A percentile compares a stretch with the other conserved stretches of the same genome.
These are phyloP conservation scores for Ectobius pallidus DNA, from an alignment of 2,888 invertebrate species.

Conservation along the genomic window DNA sequence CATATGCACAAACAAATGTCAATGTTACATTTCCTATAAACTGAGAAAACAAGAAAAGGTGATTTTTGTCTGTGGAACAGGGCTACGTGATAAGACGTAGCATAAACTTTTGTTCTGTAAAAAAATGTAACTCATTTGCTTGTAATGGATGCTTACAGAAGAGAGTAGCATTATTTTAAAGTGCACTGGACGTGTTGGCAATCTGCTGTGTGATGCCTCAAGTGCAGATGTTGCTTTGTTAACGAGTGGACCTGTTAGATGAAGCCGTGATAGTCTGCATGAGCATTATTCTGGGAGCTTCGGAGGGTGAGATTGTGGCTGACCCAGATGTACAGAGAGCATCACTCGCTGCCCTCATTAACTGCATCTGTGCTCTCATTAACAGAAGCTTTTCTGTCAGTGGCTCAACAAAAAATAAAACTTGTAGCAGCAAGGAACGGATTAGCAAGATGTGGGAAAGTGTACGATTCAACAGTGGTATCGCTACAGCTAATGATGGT, in stretches of 20 bases:
- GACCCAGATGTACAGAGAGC: conserved; percentile 93
- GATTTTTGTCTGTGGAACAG: too few relatives aligned
- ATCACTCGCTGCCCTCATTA: conserved; percentile 87
- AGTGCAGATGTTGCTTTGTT: conserved; percentile 72
- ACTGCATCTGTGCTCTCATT: conserved; percentile 92
- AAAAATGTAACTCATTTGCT: too few relatives aligned
- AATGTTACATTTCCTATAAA: too few relatives aligned
- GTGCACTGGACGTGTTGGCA: conserved; percentile 85
- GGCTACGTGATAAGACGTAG: too few relatives aligned
- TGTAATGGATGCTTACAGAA: too few relatives aligned
- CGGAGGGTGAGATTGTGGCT: conserved; percentile 88
- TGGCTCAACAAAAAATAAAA: conserved; percentile 36
- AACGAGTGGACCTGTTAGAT: conserved; percentile 78
- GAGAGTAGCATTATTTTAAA: too few relatives aligned
- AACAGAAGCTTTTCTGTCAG: conserved; percentile 65
- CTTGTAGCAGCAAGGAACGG: conserved; percentile 75
- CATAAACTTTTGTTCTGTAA: too few relatives aligned
- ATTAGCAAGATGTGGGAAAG: conserved; percentile 94
- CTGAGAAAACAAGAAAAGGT: too few relatives aligned
- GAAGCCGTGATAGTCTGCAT: conserved; percentile 77
- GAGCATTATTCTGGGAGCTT: conserved; percentile 82
- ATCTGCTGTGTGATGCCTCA: conserved; percentile 90
- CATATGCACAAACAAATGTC: too few relatives aligned
- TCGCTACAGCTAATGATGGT: conserved; percentile 86
- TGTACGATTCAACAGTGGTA: conserved; percentile 92